These are phyloP conservation scores for Callitettix versicolor DNA, from an alignment of 1,140 invertebrate genomes.

Conservation along the genomic window DNA sequence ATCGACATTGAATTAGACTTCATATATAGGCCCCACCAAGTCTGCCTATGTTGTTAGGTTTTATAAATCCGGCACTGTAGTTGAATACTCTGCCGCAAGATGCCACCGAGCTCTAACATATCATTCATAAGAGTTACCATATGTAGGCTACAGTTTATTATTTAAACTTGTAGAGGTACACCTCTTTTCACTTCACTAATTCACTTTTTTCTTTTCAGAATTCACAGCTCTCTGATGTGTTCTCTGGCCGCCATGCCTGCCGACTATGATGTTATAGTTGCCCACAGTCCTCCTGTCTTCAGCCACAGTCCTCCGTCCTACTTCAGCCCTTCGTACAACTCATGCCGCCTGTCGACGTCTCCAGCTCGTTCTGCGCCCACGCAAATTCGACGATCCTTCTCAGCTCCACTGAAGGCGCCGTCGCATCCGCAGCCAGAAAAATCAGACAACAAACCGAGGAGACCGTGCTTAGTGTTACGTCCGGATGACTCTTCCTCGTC, in stretches of 20 bases:
- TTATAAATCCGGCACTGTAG: no score
- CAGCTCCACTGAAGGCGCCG: slow-evolving; percentile 30
- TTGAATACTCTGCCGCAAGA: no score
- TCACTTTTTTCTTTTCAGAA: no score
- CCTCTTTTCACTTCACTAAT: no score
- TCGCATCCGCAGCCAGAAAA: slow-evolving; percentile 22
- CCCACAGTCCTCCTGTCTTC: slow-evolving; percentile 57
- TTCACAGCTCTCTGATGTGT: slow-evolving; percentile 9
- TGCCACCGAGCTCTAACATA: no score
- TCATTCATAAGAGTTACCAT: no score
- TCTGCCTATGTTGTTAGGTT: no score
- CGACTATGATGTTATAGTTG: slow-evolving; percentile 40
- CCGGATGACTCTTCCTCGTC: slow-evolving; percentile 24
- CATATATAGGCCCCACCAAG: no score
- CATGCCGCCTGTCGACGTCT: slow-evolving; percentile 31
- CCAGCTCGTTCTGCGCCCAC: slow-evolving; percentile 33
- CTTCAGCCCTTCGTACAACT: slow-evolving; percentile 18
- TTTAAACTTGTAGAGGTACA: no score
- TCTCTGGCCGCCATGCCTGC: slow-evolving; percentile 17
- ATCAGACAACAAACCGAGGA: slow-evolving; percentile 22
- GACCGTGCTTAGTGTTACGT: slow-evolving; percentile 37
- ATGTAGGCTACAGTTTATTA: no score
- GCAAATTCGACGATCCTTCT: slow-evolving; percentile 26
- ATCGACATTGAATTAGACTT: no score
- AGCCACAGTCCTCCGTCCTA: slow-evolving; percentile 40